Base-by-base conservation (phyloP, 2,888 invertebrate species). In the Melikaiella ostensackeni region DNA sequence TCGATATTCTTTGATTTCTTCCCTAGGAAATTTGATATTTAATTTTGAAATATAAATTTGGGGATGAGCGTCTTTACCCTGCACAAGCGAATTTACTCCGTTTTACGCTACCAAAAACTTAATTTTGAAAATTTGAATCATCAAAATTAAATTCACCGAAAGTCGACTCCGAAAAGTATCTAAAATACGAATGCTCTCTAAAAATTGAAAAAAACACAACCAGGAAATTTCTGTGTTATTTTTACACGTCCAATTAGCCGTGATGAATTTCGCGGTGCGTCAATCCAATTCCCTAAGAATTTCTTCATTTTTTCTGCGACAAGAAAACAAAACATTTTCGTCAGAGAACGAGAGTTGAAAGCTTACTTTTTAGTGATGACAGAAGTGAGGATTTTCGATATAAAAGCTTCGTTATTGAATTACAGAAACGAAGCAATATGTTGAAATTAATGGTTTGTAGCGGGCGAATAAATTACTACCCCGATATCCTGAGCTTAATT, bases 381-480 rank as follows among this genome's bases (percentile, higher is more conserved):
- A 27, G 16, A 30, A 9, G 6, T 38, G 35, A 38, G n/a, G 24
- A 38, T 66, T 63, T 63, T 42, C 13, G 8, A 46, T 27, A 27
- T 24, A 66, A 16, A 66, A 21, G 16, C 66, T 66, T 46, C n/a
- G 13, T 27, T 42, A 70, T 50, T 70, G 33, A 50, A 50, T 30
- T 50, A 50, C 70, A 70, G 66, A 27, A 70, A 27, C n/a, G 33
- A 33, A 70, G 33, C n/a, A n/a, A 30, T 30, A 70, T 70, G 50
- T 50, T 50, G 30, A 50, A 50, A 70, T 70, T 50, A 70, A 70
- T 70, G 70, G 30, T 13, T 70, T 11, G 30, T 70, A 46, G 50
- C 30, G 30, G 70, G 70, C 46, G 50, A 70, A 70, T 70, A 70
- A 70, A 70, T 70, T 70, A 70, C 70, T 27, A 70, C 50, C 70